Evolutionary conservation across 1,140 invertebrate species (phyloP).

Genomic region (Halotydeus destructor): DNA sequence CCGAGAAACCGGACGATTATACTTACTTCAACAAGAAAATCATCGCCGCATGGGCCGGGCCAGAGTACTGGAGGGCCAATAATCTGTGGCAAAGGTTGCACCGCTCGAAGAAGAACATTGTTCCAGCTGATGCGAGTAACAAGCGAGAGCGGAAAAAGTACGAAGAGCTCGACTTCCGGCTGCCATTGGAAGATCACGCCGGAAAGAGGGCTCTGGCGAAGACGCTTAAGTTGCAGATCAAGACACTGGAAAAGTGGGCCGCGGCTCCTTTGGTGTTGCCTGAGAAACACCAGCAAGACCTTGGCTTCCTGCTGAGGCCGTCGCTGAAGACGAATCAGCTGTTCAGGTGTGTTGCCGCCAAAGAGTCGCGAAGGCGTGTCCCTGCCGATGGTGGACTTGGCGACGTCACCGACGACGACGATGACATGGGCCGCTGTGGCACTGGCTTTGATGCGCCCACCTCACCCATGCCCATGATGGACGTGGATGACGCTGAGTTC

Average conservation of each 20-base stretch:
- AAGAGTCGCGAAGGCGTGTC: too few relatives aligned
- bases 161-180: slow-evolving; percentile 24
- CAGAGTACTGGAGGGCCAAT: slow-evolving; percentile 37
- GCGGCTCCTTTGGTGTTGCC: too few relatives aligned
- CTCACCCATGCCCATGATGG: background rate
- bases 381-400: slow-evolving; percentile 23
- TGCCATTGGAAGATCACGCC: background rate
- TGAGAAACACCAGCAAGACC: too few relatives aligned
- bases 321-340: too few relatives aligned
- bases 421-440: background rate
- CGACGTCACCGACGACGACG: slow-evolving; percentile 19
- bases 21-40: slow-evolving; percentile 37
- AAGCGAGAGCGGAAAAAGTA: background rate
- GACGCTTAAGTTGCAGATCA: slow-evolving; percentile 17
- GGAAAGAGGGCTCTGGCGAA: slow-evolving; percentile 17
- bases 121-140: background rate
- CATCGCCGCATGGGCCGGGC: slow-evolving; percentile 46
- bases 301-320: too few relatives aligned
- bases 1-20: slow-evolving; percentile 34
- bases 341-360: too few relatives aligned
- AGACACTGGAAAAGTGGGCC: background rate
- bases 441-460: background rate
- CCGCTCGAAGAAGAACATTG: background rate
- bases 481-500: background rate
- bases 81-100: slow-evolving; percentile 4